Evolutionary conservation across 1,140 invertebrate genomes (phyloP).

Genomic region (Psilanteris sp.): DNA sequence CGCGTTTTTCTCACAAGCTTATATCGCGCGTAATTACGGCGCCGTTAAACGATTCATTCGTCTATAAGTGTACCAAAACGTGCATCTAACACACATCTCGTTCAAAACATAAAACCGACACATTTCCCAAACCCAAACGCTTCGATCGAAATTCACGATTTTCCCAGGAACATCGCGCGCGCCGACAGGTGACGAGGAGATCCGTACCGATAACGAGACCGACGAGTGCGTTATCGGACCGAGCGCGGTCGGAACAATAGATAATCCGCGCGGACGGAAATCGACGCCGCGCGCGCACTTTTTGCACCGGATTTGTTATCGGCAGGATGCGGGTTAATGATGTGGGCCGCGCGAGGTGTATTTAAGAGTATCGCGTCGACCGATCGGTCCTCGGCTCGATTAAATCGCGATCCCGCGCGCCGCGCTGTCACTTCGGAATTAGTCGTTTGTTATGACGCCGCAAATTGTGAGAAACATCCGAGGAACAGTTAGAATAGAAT

Average conservation of each 20-base stretch:
- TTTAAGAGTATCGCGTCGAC: neutral
- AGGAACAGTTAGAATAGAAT: neutral
- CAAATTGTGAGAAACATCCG: slow-evolving; percentile 23
- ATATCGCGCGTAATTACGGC: too few relatives aligned
- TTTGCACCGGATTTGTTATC: slow-evolving; percentile 48
- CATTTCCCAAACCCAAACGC: too few relatives aligned
- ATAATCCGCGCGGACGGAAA: slow-evolving; percentile 26
- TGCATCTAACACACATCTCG: too few relatives aligned
- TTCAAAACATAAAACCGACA: too few relatives aligned
- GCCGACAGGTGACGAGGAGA: slow-evolving; percentile 18
- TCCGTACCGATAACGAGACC: slow-evolving; percentile 16
- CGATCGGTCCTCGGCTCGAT: slow-evolving; percentile 3
- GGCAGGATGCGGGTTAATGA: slow-evolving; percentile 44
- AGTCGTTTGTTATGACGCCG: slow-evolving; percentile 20
- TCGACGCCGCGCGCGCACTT: slow-evolving; percentile 27
- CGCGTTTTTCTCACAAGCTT: too few relatives aligned
- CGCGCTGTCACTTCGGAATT: slow-evolving; percentile 18
- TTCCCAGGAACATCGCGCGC: slow-evolving; percentile 22
- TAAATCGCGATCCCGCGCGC: neutral
- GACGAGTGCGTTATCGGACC: slow-evolving; percentile 20
- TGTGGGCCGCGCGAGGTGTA: slow-evolving; percentile 22
- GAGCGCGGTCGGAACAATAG: slow-evolving; percentile 39
- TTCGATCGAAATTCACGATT: too few relatives aligned
- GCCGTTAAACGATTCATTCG: too few relatives aligned
- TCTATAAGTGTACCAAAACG: too few relatives aligned